Percentiles rank a stretch among this genome's conserved stretches.
These are phyloP conservation scores for Philotrypesis tridentata DNA, from an alignment of 1,140 invertebrate genomes.

Conservation along the genomic window DNA sequence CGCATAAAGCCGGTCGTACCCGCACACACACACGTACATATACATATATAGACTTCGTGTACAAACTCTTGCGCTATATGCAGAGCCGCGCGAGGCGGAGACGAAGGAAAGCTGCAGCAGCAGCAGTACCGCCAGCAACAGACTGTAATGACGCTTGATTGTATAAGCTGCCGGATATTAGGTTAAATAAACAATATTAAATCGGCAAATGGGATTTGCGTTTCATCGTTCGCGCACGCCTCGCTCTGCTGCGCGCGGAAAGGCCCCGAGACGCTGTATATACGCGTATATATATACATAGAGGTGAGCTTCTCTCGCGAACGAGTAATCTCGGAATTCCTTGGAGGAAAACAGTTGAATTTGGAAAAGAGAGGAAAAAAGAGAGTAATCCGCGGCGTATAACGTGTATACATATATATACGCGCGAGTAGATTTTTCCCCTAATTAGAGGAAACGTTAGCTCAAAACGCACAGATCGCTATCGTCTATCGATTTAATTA, in stretches of 20 bases:
- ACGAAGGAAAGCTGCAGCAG: constrained; percentile 26
- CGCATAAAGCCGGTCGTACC: constrained; percentile 47
- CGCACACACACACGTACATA: not conserved
- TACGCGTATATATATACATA: too few relatives aligned
- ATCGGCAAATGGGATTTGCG: constrained; percentile 61
- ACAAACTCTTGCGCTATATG: too few relatives aligned
- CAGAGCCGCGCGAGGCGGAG: constrained; percentile 52
- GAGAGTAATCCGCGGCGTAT: too few relatives aligned
- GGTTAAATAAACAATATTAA: constrained; percentile 71
- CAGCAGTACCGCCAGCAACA: constrained; percentile 51
- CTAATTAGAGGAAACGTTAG: not conserved
- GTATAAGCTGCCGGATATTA: constrained; percentile 69
- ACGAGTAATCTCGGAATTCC: too few relatives aligned
- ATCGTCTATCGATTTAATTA: not conserved
- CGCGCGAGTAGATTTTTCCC: not conserved
- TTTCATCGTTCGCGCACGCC: too few relatives aligned
- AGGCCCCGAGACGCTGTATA: too few relatives aligned
- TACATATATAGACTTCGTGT: not conserved
- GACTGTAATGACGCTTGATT: constrained; percentile 69
- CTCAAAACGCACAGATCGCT: not conserved
- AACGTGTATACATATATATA: too few relatives aligned
- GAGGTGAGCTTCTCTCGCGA: too few relatives aligned
- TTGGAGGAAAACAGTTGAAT: too few relatives aligned
- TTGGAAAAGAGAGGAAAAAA: too few relatives aligned
- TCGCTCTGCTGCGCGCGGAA: too few relatives aligned